These are phyloP conservation scores for Trichopria drosophilae DNA, from an alignment of 2,888 invertebrate genomes.

Conservation along the genomic window DNA sequence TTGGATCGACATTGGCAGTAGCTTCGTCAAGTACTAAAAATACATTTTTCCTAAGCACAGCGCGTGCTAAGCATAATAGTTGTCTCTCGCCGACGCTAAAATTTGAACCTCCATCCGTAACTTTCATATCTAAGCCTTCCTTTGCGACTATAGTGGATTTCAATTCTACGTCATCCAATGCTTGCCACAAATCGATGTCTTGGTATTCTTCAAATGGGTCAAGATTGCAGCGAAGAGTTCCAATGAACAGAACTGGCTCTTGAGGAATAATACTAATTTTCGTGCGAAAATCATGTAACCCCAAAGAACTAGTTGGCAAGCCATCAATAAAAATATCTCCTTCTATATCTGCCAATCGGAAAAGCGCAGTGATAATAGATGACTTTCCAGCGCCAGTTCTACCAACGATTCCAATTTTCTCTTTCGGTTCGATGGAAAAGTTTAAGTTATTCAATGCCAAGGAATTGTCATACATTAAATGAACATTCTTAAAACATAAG, in stretches of 20 bases:
- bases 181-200: conserved; percentile 60
- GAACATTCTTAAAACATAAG: conserved; percentile 61
- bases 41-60: conserved; percentile 80
- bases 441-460: conserved; percentile 62
- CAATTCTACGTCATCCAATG: conserved; percentile 65
- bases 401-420: conserved; percentile 70
- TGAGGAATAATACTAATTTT: conserved; percentile 69
- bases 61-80: conserved; percentile 84
- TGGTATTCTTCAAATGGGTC: conserved; percentile 67
- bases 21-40: conserved; percentile 89
- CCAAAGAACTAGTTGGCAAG: conserved; percentile 64
- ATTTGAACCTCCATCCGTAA: conserved; percentile 77
- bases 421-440: conserved; percentile 61
- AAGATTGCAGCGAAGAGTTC: conserved; percentile 65
- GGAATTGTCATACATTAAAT: conserved; percentile 59
- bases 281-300: conserved; percentile 65
- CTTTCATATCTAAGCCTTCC: conserved; percentile 67
- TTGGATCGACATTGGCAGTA: conserved; percentile 90
- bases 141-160: conserved; percentile 67
- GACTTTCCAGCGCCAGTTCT: conserved; percentile 72
- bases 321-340: conserved; percentile 73
- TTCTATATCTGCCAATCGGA: conserved; percentile 67
- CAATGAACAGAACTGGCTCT: conserved; percentile 62
- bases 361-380: conserved; percentile 70
- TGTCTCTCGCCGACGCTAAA: conserved; percentile 92